Conservation (phyloP, 2,797 vertebrate genomes). For the Mergus octosetaceus region DNA sequence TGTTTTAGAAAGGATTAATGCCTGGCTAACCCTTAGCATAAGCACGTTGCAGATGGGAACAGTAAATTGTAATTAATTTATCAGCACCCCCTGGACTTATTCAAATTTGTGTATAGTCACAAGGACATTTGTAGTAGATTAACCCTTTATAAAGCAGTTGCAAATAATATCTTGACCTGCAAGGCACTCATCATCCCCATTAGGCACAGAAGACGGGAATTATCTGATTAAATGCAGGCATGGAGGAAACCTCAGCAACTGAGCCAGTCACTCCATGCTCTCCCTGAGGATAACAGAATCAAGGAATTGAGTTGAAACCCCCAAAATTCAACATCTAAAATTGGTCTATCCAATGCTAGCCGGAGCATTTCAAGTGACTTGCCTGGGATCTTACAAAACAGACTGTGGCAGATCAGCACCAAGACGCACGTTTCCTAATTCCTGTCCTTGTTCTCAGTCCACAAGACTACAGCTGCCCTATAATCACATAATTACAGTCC, state of each 20-base stretch:
- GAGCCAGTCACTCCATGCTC: not conserved
- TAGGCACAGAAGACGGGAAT: not conserved
- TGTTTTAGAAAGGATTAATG: not conserved
- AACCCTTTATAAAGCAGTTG: constrained; percentile 17
- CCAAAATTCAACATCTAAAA: not conserved
- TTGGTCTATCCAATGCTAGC: not conserved
- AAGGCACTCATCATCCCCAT: not conserved
- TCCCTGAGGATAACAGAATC: not conserved
- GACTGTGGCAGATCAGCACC: not conserved
- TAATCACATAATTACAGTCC: not conserved
- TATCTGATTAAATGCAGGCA: not conserved
- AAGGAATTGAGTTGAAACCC: not conserved
- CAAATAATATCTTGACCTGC: not conserved
- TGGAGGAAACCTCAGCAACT: not conserved
- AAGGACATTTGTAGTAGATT: not conserved
- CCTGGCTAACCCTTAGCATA: not conserved
- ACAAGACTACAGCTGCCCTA: not conserved
- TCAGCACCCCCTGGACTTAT: not conserved
- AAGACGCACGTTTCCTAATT: not conserved
- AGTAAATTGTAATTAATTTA: not conserved
- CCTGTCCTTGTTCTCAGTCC: not conserved
- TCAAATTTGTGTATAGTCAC: not conserved
- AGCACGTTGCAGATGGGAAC: not conserved
- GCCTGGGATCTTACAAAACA: not conserved
- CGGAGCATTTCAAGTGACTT: not conserved